These are phyloP conservation scores for Panzeria rudis DNA, from an alignment of 2,888 invertebrate species.

Conservation along the genomic window DNA sequence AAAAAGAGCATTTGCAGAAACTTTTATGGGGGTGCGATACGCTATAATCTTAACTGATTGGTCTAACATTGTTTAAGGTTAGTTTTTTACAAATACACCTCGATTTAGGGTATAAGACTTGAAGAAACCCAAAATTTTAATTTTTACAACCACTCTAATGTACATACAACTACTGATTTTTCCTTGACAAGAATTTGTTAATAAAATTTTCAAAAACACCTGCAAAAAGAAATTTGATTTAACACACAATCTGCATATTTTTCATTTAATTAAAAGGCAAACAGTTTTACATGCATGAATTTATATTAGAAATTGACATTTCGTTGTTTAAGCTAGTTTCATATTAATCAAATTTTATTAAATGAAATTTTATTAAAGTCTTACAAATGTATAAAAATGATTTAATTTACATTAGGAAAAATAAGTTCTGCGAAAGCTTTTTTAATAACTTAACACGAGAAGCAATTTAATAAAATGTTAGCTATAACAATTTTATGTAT, in stretches of 20 bases:
- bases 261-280: conserved; percentile 37
- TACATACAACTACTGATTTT: background rate
- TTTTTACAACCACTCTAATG: too few relatives aligned
- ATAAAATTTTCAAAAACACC: conserved; percentile 39
- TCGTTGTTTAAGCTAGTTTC: background rate
- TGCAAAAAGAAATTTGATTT: conserved; percentile 39
- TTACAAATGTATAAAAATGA: background rate
- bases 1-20: too few relatives aligned
- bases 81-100: too few relatives aligned
- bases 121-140: too few relatives aligned
- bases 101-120: too few relatives aligned
- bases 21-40: too few relatives aligned
- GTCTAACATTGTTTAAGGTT: too few relatives aligned
- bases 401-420: background rate
- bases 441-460: too few relatives aligned
- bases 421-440: background rate
- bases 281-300: conserved; percentile 1
- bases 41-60: too few relatives aligned
- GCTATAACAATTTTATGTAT: too few relatives aligned
- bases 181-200: conserved; percentile 3
- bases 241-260: conserved; percentile 37
- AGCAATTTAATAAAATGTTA: too few relatives aligned
- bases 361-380: conserved; percentile 6
- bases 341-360: background rate
- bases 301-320: conserved; percentile 47